These are phyloP conservation scores for Poeciliopsis paucimaculata DNA, from an alignment of 2,797 vertebrate genomes.

Conservation along the genomic window DNA sequence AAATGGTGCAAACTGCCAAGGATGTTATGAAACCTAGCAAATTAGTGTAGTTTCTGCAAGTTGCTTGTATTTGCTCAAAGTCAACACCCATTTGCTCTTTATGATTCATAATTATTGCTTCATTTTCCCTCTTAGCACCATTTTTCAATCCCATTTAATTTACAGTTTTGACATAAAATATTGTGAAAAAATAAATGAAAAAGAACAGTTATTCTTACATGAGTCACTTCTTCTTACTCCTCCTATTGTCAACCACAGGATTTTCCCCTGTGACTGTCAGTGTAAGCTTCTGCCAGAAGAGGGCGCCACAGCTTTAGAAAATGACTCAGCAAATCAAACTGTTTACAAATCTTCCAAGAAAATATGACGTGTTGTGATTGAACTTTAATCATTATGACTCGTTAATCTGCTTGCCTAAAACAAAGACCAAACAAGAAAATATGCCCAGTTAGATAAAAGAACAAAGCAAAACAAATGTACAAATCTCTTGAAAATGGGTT, in stretches of 20 bases:
- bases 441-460: background rate
- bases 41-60: background rate
- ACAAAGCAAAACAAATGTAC: background rate
- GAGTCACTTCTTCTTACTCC: too few species aligned
- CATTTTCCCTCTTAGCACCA: background rate
- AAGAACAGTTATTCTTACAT: background rate
- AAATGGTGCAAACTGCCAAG: slow-evolving; percentile 6
- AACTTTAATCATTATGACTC: background rate
- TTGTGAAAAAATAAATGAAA: background rate
- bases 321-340: background rate
- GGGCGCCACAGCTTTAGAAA: slow-evolving; percentile 42
- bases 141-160: background rate
- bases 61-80: background rate
- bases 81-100: slow-evolving; percentile 1
- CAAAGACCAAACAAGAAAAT: slow-evolving; percentile 7
- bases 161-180: background rate
- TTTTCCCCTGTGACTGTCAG: background rate
- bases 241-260: background rate
- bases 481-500: background rate
- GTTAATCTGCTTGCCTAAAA: background rate
- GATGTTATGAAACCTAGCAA: slow-evolving; percentile 18
- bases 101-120: background rate
- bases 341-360: background rate
- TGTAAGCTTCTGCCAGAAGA: slow-evolving; percentile 38
- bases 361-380: background rate